phyloP scores from a whole-genome alignment of 2,888 invertebrate species.

The Acanthopleura granulata region DNA sequence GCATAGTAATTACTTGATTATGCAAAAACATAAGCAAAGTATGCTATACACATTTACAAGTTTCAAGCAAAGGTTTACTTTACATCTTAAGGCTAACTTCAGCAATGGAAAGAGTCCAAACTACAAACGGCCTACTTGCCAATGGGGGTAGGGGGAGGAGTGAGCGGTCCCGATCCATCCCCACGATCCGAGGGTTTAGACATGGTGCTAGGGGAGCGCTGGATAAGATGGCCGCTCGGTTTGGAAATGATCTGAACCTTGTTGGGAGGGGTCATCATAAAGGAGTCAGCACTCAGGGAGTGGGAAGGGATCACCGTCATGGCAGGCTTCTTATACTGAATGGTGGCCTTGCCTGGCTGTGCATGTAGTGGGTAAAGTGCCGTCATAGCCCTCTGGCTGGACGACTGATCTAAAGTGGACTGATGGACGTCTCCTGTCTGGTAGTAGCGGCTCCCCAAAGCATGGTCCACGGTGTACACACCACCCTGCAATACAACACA shows the following conservation, averaged over 20 bases:
- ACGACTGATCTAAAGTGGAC: not conserved
- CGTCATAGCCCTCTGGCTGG: not conserved
- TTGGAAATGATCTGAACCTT: constrained; percentile 16
- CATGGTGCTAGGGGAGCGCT: not conserved
- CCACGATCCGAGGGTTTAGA: constrained; percentile 10
- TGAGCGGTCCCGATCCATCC: constrained; percentile 9
- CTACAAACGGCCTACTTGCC: not conserved
- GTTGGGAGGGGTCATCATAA: constrained; percentile 14
- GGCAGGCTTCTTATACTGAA: constrained; percentile 10
- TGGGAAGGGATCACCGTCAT: constrained; percentile 14
- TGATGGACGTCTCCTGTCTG: constrained; percentile 6
- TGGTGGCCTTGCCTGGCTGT: not conserved
- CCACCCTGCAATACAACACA: constrained; percentile 51
- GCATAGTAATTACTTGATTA: too few relatives aligned
- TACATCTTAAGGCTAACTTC: too few relatives aligned
- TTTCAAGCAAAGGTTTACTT: too few relatives aligned
- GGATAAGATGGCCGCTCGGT: not conserved
- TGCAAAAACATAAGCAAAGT: too few relatives aligned
- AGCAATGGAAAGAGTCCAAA: too few relatives aligned
- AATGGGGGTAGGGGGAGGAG: constrained; percentile 12
- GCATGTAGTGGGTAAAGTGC: not conserved
- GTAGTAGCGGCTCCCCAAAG: constrained; percentile 36
- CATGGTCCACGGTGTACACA: constrained; percentile 56
- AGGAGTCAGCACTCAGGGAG: constrained; percentile 4
- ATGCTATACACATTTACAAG: too few relatives aligned